Conservation (phyloP, 2,888 invertebrate species). For the Latrodectus hesperus region DNA sequence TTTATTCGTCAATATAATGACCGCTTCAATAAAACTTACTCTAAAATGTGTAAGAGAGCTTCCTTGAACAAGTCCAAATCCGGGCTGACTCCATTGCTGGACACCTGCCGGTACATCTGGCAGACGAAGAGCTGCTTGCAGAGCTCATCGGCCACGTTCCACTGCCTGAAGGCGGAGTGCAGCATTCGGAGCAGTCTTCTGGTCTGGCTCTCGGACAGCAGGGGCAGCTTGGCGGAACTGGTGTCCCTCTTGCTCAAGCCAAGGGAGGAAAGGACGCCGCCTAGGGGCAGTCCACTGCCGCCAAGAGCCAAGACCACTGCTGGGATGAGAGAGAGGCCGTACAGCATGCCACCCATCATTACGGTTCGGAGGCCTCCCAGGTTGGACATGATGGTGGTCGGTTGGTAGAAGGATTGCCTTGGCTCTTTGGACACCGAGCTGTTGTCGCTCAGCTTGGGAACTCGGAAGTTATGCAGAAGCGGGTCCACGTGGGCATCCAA, state of each 20-base stretch:
- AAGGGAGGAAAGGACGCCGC: constrained; percentile 43
- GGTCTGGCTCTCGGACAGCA: constrained; percentile 50
- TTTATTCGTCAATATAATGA: too few species aligned
- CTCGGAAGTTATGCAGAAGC: constrained; percentile 13
- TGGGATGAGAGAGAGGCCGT: constrained; percentile 61
- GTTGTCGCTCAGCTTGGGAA: constrained; percentile 37
- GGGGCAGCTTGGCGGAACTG: constrained; percentile 56
- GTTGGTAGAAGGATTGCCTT: constrained; percentile 19
- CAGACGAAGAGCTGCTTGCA: constrained; percentile 68
- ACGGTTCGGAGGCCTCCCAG: constrained; percentile 44
- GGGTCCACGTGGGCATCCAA: constrained; percentile 39
- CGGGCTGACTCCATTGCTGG: constrained; percentile 60
- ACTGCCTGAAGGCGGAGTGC: constrained; percentile 60
- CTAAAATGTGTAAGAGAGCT: constrained; percentile 58
- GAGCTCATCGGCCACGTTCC: constrained; percentile 55
- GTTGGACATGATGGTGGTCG: constrained; percentile 21
- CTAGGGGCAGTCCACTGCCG: constrained; percentile 33
- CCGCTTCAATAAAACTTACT: constrained; percentile 37
- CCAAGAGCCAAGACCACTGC: constrained; percentile 55
- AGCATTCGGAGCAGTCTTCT: constrained; percentile 56
- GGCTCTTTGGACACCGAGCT: constrained; percentile 24
- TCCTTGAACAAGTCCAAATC: constrained; percentile 66
- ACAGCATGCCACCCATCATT: constrained; percentile 69
- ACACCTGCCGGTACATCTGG: constrained; percentile 66
- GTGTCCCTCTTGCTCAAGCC: constrained; percentile 53